Base-by-base conservation (phyloP, 1,140 invertebrate species). In the Pantala flavescens region DNA sequence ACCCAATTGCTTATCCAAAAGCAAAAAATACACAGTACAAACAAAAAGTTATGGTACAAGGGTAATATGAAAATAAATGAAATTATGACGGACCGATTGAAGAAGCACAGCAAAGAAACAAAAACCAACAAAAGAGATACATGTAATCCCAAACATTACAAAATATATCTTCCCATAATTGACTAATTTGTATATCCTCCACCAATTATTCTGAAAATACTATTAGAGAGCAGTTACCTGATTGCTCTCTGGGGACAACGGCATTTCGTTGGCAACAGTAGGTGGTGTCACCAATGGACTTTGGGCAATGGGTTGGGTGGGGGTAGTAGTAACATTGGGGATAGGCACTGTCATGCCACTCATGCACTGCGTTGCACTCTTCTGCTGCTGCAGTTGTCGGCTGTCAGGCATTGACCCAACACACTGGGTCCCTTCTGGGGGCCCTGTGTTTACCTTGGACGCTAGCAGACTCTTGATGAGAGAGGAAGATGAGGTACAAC, bases 381-480 rank as follows among this genome's bases (percentile, higher is more conserved):
- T 79, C 83, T 82, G 84, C 85, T 78, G 86, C 87, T 86, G 85
- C 86, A 86, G 82, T 87, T 85, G 87, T 75, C 77, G 71, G 73
- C 77, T 63, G 76, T 63, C 49, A 63, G 49, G 49, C 49, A 63
- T 16, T 63, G 49, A 63, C 49, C 49, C 49, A 14, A 63, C 49
- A 12, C 49, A 63, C 49, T 16, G 49, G 49, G 49, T 19, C 49
- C 49, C 49, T 7, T 63, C 49, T 63, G 49, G 49, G 49, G 49
- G n/a, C 49, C 49, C 76, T 71, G 77, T 75, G 75, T 90, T 84
- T 85, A 95, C 90, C 87, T 94, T 95, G 82, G 89, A 93, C 77
- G 92, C 93, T 82, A 95, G 83, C 74, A 95, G 86, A 84, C 89
- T 93, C 84, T 94, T 94, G 80, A 95, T 93, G 78, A 94, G 86